Evolutionary conservation across 2,113 vertebrate genomes (phyloP), one percentile per base, ranked within the genome.

Genomic region (Rhynchomys soricoides): DNA sequence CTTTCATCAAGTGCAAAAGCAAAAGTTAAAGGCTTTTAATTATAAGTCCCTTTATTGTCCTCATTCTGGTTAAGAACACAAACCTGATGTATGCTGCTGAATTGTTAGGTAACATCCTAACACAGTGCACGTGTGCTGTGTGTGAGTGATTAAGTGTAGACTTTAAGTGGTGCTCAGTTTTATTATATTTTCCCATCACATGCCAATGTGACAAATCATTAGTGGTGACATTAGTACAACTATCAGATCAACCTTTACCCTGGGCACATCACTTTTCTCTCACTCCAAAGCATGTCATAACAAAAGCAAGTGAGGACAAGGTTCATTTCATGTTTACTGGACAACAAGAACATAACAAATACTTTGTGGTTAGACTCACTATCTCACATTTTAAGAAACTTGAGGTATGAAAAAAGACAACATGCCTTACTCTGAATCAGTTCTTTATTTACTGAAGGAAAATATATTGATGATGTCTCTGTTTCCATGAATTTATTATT

Each of bases 401-500:
- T 86, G 82, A 88, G 57, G 40, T 90, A 95, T 83, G 95, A 66
- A 89, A 93, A 90, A 34, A 68, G 12, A 81, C 55, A 90, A 92
- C 90, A 3, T 1, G 16, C 17, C 29, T 57, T 92, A 86, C 66
- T 93, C 91, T 92, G 43, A 96, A 95, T 43, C 55, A 75, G 17
- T 86, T 95, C 64, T 78, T 95, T 95, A 92, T 92, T 94, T 52
- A 70, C 75, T 92, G 86, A 95, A 89, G 75, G 40, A 92, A 97
- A 96, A 82, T 57, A 52, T 77, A 70, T 91, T 86, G 89, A 93
- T 89, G 96, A 95, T 70, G 92, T 77, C n/a, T 94, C 83, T 0
- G 82, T 98, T 97, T 93, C 97, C 91, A 96, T 95, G 89, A 93
- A 95, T 97, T 97, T 97, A 62, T 86, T 89, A 91, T 96, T 89